phyloP scores from a whole-genome alignment of 1,140 invertebrate genomes.

The Asbolus verrucosus region DNA sequence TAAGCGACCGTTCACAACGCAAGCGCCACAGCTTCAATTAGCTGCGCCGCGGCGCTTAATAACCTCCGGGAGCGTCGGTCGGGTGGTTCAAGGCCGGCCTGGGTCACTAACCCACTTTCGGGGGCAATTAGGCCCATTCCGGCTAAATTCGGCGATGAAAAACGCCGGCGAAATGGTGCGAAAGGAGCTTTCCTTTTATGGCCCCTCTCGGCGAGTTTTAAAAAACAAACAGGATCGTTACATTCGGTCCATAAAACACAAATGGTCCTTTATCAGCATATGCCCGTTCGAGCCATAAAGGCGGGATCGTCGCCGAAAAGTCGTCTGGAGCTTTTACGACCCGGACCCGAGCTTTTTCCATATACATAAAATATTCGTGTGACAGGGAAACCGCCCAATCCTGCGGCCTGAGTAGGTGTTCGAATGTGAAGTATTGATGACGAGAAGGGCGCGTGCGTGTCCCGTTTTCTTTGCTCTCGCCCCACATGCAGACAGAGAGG shows the following conservation, averaged over 20 bases:
- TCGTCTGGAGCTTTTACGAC: slow-evolving; percentile 38
- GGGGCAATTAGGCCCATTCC: neutral
- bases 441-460: slow-evolving; percentile 60
- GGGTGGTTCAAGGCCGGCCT: slow-evolving; percentile 57
- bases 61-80: slow-evolving; percentile 61
- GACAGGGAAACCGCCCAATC: slow-evolving; percentile 56
- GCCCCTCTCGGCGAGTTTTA: neutral
- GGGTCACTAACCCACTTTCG: slow-evolving; percentile 51
- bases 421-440: slow-evolving; percentile 64
- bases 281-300: slow-evolving; percentile 49
- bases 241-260: slow-evolving; percentile 53
- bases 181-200: neutral
- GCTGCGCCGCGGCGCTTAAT: slow-evolving; percentile 60
- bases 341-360: too few species aligned
- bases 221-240: slow-evolving; percentile 53
- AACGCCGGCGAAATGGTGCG: neutral
- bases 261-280: slow-evolving; percentile 53
- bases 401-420: slow-evolving; percentile 60
- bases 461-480: slow-evolving; percentile 48
- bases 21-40: slow-evolving; percentile 62
- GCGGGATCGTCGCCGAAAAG: slow-evolving; percentile 45
- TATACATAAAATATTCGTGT: too few species aligned
- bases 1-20: slow-evolving; percentile 58
- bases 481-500: slow-evolving; percentile 51
- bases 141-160: too few species aligned